Evolutionary conservation across 2,797 vertebrate genomes (phyloP), one percentile per base, ranked within the genome.

Genomic region (Gadopsis marmoratus): DNA sequence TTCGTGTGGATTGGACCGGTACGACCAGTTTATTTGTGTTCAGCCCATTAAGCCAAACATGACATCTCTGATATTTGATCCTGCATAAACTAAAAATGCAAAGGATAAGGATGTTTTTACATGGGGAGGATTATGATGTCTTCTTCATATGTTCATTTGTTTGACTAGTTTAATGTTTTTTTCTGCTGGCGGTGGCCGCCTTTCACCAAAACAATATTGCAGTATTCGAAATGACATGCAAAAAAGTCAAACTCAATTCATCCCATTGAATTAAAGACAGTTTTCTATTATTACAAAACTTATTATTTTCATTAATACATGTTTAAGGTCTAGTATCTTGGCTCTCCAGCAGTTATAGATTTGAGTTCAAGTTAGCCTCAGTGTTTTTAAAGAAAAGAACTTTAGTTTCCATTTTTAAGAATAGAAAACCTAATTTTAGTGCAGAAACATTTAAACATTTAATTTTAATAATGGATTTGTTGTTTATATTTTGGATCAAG

Each of bases 1-100:
- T 51, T 50, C 51, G 4, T 65, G 23, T 59, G 37, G 17, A 51
- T 35, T 56, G 17, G 17, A 72, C 13, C 33, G 23, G 67, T 41
- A 19, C 53, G 56, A 29, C 60, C 50, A 50, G 31, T n/a, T 65
- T 23, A 45, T 17, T 71, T 33, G 17, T 63, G 31, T 56, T 26
- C 11, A 53, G 5, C 66, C 41, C 19, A 14, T 41, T 26, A 41
- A 73, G 39, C 17, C 14, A 37, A 70, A 41, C 43, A 37, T 33
- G 45, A 61, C 43, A 35, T 76, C 39, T 71, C 23, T 35, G 5
- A 45, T 29, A 29, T 62, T 67, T 51, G 45, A 26, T 54, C 7
- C 54, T 54, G 37, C 51, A 21, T 16, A 53, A 66, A 51, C 16
- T 6, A 12, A 3, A 55, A 43, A 50, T 50, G 23, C n/a, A 21